phyloP scores from a whole-genome alignment of 1,140 invertebrate genomes.

The Calephelis virginiensis region DNA sequence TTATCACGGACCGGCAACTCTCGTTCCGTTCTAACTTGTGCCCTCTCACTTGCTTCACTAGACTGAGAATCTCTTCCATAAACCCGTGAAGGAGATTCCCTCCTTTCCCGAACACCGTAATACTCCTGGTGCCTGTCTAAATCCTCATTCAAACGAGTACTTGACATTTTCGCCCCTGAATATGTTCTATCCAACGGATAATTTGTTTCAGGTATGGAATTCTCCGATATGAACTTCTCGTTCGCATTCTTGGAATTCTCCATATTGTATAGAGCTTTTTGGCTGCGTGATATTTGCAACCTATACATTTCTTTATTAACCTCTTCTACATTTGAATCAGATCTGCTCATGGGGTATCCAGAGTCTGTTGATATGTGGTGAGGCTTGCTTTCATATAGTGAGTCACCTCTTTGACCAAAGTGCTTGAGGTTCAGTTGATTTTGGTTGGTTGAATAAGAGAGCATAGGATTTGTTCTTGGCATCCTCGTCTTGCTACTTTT shows the following conservation, averaged over 20 bases:
- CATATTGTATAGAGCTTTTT: conserved; percentile 73
- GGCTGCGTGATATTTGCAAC: conserved; percentile 74
- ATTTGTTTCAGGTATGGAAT: conserved; percentile 64
- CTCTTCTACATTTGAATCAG: conserved; percentile 75
- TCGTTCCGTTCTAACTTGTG: conserved; percentile 42
- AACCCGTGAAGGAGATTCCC: conserved; percentile 58
- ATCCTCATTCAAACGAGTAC: conserved; percentile 70
- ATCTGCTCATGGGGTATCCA: conserved; percentile 67
- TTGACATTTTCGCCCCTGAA: conserved; percentile 73
- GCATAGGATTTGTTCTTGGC: conserved; percentile 78
- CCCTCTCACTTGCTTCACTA: conserved; percentile 61
- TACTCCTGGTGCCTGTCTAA: conserved; percentile 67
- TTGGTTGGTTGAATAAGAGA: conserved; percentile 72
- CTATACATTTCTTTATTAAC: conserved; percentile 78
- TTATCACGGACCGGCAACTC: conserved; percentile 51
- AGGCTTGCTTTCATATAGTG: conserved; percentile 67
- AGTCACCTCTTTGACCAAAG: conserved; percentile 70
- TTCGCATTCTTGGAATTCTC: conserved; percentile 68
- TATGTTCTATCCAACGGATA: conserved; percentile 75
- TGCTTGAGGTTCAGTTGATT: conserved; percentile 72
- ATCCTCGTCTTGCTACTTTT: conserved; percentile 70
- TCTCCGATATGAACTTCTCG: conserved; percentile 67
- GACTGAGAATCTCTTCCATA: conserved; percentile 59
- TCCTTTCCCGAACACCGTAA: conserved; percentile 51
- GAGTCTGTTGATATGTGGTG: conserved; percentile 69